A percentile compares a stretch with the other conserved stretches of the same genome.
Conservation (phyloP, 2,888 invertebrate species). For the Andricus quercusramuli region DNA sequence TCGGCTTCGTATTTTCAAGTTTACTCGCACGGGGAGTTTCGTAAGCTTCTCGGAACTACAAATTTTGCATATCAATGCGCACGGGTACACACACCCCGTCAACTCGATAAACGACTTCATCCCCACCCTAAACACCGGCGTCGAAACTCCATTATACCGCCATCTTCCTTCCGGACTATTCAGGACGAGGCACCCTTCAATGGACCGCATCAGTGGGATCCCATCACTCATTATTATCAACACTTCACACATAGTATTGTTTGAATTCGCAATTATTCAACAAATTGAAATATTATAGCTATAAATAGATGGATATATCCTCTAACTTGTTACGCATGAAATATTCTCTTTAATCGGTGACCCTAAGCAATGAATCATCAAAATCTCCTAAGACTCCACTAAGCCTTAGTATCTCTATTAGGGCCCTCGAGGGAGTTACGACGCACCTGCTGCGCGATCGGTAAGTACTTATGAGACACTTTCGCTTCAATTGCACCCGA, state of each 20-base stretch:
- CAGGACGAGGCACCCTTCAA: conserved; percentile 27
- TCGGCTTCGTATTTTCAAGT: conserved; percentile 45
- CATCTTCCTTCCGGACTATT: conserved; percentile 33
- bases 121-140: background rate
- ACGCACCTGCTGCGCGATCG: conserved; percentile 20
- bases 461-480: background rate
- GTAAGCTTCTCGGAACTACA: conserved; percentile 48
- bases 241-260: conserved; percentile 14
- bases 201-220: conserved; percentile 16
- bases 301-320: too few relatives aligned
- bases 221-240: conserved; percentile 27
- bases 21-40: conserved; percentile 43
- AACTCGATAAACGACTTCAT: conserved; percentile 67
- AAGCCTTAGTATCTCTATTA: conserved; percentile 29
- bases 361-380: background rate
- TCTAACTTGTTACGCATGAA: background rate
- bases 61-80: conserved; percentile 50
- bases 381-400: conserved; percentile 11
- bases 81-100: conserved; percentile 59
- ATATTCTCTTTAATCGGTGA: background rate
- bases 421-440: background rate
- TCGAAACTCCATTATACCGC: background rate
- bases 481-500: conserved; percentile 56
- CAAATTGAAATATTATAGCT: background rate
- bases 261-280: conserved; percentile 9